Conservation (phyloP, 2,113 vertebrate species). For the Ariopsis seemanni region DNA sequence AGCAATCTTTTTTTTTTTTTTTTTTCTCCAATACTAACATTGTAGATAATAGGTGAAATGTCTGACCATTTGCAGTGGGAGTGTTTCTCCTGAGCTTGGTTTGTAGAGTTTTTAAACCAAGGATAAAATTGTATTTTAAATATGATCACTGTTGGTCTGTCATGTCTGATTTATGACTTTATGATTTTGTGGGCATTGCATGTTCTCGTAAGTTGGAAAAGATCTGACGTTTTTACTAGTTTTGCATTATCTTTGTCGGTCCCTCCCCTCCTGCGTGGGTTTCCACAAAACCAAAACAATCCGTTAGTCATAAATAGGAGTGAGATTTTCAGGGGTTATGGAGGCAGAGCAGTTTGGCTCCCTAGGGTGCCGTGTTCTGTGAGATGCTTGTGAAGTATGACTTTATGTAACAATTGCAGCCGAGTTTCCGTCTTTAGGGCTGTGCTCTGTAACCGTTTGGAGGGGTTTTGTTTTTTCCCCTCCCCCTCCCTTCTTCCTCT, state of each 20-base stretch:
- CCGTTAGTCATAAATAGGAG: conserved; percentile 52
- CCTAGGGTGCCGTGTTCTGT: conserved; percentile 70
- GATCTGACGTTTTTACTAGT: conserved; percentile 42
- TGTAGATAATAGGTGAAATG: not conserved
- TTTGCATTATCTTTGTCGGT: not conserved
- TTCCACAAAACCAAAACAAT: conserved; percentile 37
- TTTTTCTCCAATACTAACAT: not conserved
- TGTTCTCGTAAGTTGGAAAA: conserved; percentile 53
- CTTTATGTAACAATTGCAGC: conserved; percentile 67
- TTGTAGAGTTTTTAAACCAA: conserved; percentile 14
- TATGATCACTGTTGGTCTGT: conserved; percentile 40
- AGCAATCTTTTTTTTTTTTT: not conserved
- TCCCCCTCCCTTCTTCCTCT: not conserved
- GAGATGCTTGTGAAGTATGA: conserved; percentile 66
- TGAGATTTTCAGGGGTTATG: conserved; percentile 50
- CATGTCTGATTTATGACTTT: conserved; percentile 47
- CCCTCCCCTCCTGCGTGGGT: conserved; percentile 20
- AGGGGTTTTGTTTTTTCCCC: not conserved
- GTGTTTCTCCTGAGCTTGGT: not conserved
- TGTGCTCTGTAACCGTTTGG: not conserved
- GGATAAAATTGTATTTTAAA: conserved; percentile 27
- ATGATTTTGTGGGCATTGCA: conserved; percentile 55
- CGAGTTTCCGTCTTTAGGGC: conserved; percentile 62
- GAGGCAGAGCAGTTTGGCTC: conserved; percentile 59
- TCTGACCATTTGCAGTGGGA: not conserved